Conservation (phyloP, 2,113 vertebrate genomes). For the Megaceryle maxima region DNA sequence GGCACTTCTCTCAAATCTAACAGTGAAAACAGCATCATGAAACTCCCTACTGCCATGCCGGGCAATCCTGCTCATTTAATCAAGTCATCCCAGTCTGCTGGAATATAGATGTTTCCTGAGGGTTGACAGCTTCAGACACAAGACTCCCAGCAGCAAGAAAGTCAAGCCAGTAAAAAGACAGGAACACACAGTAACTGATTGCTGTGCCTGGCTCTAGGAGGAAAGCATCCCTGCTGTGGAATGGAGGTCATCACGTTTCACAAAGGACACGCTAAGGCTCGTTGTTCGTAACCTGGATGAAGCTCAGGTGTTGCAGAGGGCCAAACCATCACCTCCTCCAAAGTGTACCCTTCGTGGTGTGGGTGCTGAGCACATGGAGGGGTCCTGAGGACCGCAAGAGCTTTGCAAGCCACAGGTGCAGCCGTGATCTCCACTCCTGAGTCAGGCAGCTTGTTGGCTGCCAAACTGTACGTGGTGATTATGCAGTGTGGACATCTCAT, state of each 20-base stretch:
- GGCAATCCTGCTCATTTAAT: neutral
- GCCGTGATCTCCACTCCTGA: neutral
- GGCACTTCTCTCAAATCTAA: neutral
- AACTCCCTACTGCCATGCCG: neutral
- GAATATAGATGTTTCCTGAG: neutral
- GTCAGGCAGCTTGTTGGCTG: neutral
- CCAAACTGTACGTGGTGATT: neutral
- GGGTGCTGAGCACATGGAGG: neutral
- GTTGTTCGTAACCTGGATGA: neutral
- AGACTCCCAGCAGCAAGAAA: neutral
- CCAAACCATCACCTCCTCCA: neutral
- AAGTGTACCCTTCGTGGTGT: rapidly evolving
- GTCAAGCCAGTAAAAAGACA: neutral
- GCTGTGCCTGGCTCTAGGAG: neutral
- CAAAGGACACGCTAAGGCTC: rapidly evolving
- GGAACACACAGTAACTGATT: neutral
- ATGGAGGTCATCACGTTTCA: rapidly evolving
- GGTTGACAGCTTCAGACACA: neutral
- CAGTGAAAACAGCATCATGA: neutral
- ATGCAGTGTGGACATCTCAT: conserved; percentile 10
- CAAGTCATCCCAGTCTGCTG: neutral
- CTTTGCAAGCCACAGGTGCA: neutral
- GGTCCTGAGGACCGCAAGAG: rapidly evolving
- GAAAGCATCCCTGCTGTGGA: neutral
- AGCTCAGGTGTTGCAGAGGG: neutral